Evolutionary conservation across 2,888 invertebrate species (phyloP), one percentile per base, ranked within the genome.

Genomic region (Melinaea marsaeus): DNA sequence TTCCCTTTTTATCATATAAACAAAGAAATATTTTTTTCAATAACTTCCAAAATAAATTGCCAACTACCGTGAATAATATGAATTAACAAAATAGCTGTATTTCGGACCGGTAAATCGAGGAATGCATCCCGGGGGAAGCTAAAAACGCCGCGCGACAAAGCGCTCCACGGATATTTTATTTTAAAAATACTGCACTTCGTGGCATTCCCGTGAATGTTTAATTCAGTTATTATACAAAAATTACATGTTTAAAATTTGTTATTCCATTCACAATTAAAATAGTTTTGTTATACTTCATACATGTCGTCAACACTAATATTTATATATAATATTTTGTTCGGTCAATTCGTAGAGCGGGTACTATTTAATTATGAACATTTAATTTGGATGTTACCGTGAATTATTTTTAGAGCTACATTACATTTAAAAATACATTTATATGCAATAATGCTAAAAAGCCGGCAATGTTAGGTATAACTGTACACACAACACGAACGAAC

Each of bases 111-210:
- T 62, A 61, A 64, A 61, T 60, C 57, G 63, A 34, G 60, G 60
- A 65, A 62, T 58, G 54, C 13, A 11, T 62, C 66, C 66, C 2
- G 48, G 62, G 63, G 66, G 58, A 37, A 62, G 57, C 62, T 67
- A 60, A 67, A 69, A 65, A 64, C 60, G 65, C 65, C 65, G 54
- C 66, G 62, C 57, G 55, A 34, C 60, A 55, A 55, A 57, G 57
- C 59, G 59, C 33, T 11, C 35, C 37, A 45, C 59, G 46, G 55
- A 58, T 42, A 46, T 61, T 66, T 42, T 65, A 58, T 61, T 63
- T 62, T 62, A 56, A 60, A 63, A 45, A 57, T 33, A 55, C 55
- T 51, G 51, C 51, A 51, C 51, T 22, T 46, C 33, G 46, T 46
- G 42, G 22, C 46, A 55, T 46, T 59, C 48, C 42, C 33, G 42